Conservation (phyloP, 2,888 invertebrate species). For the Nomada fucata region DNA sequence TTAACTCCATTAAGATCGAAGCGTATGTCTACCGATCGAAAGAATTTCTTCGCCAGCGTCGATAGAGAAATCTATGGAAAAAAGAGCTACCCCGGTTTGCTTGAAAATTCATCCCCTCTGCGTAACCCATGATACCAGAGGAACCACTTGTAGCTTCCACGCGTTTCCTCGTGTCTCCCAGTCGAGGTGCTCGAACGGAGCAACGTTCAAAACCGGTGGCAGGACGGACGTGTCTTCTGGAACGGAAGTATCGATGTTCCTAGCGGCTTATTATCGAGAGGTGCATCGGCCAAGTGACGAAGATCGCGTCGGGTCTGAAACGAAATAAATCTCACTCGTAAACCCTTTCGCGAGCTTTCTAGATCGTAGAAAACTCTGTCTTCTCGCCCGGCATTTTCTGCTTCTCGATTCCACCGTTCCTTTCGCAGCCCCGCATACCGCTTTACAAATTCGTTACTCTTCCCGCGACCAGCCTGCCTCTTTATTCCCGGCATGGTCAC, state of each 20-base stretch:
- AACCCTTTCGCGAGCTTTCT: slow-evolving; percentile 50
- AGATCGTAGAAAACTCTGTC: slow-evolving; percentile 47
- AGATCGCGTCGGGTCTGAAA: slow-evolving; percentile 56
- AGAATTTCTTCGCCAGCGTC: too few relatives aligned
- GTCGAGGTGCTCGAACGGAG: not conserved
- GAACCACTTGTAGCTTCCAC: slow-evolving; percentile 57
- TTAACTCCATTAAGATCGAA: slow-evolving; percentile 8
- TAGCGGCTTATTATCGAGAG: slow-evolving; percentile 24
- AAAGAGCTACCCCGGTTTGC: too few relatives aligned
- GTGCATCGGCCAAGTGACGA: slow-evolving; percentile 22
- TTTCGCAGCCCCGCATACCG: too few relatives aligned
- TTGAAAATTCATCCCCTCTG: slow-evolving; percentile 9
- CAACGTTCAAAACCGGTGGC: slow-evolving; percentile 1
- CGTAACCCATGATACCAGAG: slow-evolving; percentile 5
- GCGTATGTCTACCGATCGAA: too few relatives aligned
- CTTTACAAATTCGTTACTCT: too few relatives aligned
- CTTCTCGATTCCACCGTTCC: slow-evolving; percentile 21
- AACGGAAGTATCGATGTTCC: slow-evolving; percentile 29
- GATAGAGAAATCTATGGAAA: not conserved
- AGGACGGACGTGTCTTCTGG: not conserved
- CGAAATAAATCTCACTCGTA: slow-evolving; percentile 38
- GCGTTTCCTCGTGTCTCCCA: slow-evolving; percentile 19
- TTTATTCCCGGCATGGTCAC: not conserved
- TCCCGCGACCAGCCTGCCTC: not conserved
- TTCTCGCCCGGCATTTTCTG: slow-evolving; percentile 45